phyloP scores from a whole-genome alignment of 2,888 invertebrate species.

The Lacanobia wlatinum region DNA sequence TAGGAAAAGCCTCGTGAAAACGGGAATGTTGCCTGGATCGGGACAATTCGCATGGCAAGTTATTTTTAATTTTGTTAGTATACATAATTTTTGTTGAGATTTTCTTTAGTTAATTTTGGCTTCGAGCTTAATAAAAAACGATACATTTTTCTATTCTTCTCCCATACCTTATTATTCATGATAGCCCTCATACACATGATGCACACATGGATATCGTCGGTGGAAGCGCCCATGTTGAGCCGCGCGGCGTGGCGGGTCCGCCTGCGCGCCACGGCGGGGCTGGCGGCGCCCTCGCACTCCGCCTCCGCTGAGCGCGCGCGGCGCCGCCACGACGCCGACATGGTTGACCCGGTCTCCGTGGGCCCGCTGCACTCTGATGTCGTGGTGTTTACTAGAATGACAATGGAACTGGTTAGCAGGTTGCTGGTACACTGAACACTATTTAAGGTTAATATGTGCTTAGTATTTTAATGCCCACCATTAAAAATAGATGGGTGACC shows the following conservation, averaged over 20 bases:
- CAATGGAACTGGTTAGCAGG: not conserved
- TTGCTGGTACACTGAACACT: no score
- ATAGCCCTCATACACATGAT: slow-evolving; percentile 99
- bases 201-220: slow-evolving; percentile 99
- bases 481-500: no score
- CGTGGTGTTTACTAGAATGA: slow-evolving; percentile 80
- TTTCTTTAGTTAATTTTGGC: no score
- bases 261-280: slow-evolving; percentile 88
- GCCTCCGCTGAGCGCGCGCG: slow-evolving; percentile 81
- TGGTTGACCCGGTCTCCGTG: slow-evolving; percentile 77
- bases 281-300: slow-evolving; percentile 78
- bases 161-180: slow-evolving; percentile 98
- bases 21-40: no score
- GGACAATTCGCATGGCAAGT: no score
- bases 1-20: no score
- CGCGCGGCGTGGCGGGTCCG: slow-evolving; percentile 96
- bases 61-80: no score
- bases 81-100: no score
- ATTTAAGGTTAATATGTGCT: no score
- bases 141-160: no score
- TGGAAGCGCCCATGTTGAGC: slow-evolving; percentile 98
- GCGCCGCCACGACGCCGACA: slow-evolving; percentile 83
- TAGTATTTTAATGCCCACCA: no score
- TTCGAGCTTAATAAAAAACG: no score
- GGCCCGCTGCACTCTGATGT: slow-evolving; percentile 87